Base-by-base conservation (phyloP, 2,888 invertebrate species). In the Kryphioiulus occultus region DNA sequence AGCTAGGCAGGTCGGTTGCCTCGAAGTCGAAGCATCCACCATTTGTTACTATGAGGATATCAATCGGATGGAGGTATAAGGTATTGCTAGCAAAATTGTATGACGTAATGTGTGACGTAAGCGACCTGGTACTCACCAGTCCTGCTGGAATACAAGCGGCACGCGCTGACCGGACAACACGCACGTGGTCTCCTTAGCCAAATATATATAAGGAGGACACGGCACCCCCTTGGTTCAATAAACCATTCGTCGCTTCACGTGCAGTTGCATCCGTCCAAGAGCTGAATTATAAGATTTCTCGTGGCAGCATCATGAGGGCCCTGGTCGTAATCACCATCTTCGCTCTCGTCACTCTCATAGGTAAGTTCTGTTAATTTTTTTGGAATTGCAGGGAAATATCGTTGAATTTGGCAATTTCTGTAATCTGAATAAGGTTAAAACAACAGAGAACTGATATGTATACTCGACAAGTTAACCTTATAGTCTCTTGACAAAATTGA, bases 161-260 rank as follows among this genome's bases (percentile, higher is more conserved):
- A 59, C 19, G n/a, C 19, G n/a, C 59, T 19, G 59, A 19, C 59
- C n/a, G 59, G n/a, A 19, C 19, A 59, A 19, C n/a, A 59, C 59
- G n/a, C 59, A 59, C 59, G 59, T 59, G 59, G 59, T 59, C 59
- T 59, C 59, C 59, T 59, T 59, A n/a, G n/a, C 59, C 59, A 59
- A 59, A 59, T 59, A 59, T 59, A 53, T 53, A 59, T 59, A 59
- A 59, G n/a, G 59, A n/a, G 59, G 59, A 59, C 59, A 59, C 59
- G 59, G 9, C 59, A n/a, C 59, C 59, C 44, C 59, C 59, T 59
- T n/a, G 59, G 59, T 59, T 59, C 59, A 59, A 59, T 59, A 59
- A 59, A 59, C 59, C 59, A 59, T 59, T 59, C 59, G 19, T n/a
- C n/a, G n/a, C 59, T 59, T 59, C 59, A 19, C 59, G 59, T n/a